A percentile compares a stretch with the other conserved stretches of the same genome.
Evolutionary conservation across 2,888 invertebrate genomes (phyloP).

Genomic region (Zootermopsis nevadensis): DNA sequence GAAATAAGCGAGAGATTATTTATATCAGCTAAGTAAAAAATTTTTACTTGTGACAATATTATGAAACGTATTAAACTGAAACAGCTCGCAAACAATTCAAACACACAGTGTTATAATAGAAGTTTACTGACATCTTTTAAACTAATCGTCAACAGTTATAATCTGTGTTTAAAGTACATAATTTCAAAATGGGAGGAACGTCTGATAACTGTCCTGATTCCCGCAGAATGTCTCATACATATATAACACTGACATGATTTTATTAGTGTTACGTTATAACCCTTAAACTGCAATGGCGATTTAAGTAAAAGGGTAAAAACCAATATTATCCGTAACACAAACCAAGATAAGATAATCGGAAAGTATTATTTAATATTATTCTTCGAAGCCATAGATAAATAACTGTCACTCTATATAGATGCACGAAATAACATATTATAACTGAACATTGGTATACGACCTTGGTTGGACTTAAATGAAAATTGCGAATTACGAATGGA

Average conservation of each 20-base stretch:
- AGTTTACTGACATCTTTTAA: not conserved
- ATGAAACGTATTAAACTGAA: not conserved
- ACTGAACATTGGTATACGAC: not conserved
- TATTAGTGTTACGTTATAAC: not conserved
- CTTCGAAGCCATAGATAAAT: not conserved
- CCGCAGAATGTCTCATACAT: too few relatives aligned
- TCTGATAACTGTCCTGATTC: too few relatives aligned
- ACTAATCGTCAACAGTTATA: not conserved
- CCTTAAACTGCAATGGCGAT: too few relatives aligned
- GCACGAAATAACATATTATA: not conserved
- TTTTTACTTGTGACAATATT: not conserved
- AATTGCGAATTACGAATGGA: not conserved
- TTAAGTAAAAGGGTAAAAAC: not conserved
- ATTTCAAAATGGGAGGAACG: too few relatives aligned
- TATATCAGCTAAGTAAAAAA: not conserved
- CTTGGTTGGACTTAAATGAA: not conserved
- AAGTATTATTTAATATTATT: not conserved
- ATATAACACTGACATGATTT: not conserved
- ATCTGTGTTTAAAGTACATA: too few relatives aligned
- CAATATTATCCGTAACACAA: not conserved
- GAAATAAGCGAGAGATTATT: not conserved
- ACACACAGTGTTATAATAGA: not conserved
- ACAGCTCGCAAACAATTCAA: not conserved
- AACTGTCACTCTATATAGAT: conserved; percentile 9
- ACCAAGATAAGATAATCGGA: not conserved